Conservation (phyloP, 2,888 invertebrate species). For the Teleiodes luculella region DNA sequence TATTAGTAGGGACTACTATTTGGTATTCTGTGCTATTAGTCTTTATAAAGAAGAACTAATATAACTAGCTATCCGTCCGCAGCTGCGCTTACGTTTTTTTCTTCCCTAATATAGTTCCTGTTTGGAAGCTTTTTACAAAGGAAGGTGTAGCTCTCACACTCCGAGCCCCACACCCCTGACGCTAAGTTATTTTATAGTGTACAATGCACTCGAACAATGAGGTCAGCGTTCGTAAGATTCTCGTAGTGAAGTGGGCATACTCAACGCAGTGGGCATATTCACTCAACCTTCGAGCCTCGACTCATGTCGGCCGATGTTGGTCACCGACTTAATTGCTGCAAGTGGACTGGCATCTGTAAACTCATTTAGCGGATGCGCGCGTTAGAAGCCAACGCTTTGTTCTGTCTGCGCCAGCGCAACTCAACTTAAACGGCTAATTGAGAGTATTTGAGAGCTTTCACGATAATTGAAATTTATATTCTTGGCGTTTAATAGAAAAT, state of each 20-base stretch:
- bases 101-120: background rate
- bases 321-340: constrained; percentile 23
- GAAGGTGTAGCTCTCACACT: too few species aligned
- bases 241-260: background rate
- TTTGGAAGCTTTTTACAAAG: background rate
- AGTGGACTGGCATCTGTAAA: constrained; percentile 25
- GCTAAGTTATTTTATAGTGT: background rate
- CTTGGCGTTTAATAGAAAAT: background rate
- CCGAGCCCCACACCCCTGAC: background rate
- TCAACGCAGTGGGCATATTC: background rate
- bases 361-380: constrained; percentile 20
- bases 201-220: background rate
- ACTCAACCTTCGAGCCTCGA: too few species aligned
- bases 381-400: constrained; percentile 1
- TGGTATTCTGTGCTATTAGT: too few species aligned
- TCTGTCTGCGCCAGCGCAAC: background rate
- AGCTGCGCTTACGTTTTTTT: too few species aligned
- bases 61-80: too few species aligned
- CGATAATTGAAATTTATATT: background rate
- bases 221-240: constrained; percentile 3
- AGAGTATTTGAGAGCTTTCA: background rate
- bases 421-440: background rate
- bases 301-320: background rate
- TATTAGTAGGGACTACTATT: too few species aligned
- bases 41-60: too few species aligned